These are phyloP conservation scores for Podocnemis expansa DNA, from an alignment of 2,113 vertebrate genomes.

Conservation along the genomic window DNA sequence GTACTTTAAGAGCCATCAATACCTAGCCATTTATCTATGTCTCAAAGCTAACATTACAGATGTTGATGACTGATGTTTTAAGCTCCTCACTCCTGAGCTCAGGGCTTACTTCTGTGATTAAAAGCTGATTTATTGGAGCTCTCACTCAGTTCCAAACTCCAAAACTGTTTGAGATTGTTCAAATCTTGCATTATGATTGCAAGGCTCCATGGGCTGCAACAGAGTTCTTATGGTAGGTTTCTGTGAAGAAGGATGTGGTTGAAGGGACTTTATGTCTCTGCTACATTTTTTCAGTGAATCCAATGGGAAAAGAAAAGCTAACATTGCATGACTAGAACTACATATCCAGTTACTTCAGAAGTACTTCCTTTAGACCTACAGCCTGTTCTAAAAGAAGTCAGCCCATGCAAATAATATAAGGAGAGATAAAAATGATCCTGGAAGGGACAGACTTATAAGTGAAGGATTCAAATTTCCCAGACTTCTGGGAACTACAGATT, in stretches of 20 bases:
- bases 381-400: background rate
- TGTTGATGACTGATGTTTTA: background rate
- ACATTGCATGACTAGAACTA: background rate
- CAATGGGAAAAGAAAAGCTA: background rate
- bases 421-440: background rate
- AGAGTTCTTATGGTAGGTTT: no score
- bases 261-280: background rate
- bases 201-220: no score
- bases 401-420: background rate
- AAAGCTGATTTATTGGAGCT: background rate
- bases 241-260: background rate
- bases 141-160: background rate
- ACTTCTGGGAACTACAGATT: background rate
- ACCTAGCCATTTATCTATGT: background rate
- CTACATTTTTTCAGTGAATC: background rate
- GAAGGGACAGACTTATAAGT: background rate
- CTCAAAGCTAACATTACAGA: background rate
- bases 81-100: background rate
- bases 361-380: background rate
- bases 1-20: background rate
- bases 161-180: background rate
- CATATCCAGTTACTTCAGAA: background rate
- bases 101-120: fast-evolving
- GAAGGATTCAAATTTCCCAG: background rate
- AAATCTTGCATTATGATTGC: background rate